A percentile compares a stretch with the other conserved stretches of the same genome.
Conservation (phyloP, 2,797 vertebrate genomes). For the Erpetoichthys calabaricus region DNA sequence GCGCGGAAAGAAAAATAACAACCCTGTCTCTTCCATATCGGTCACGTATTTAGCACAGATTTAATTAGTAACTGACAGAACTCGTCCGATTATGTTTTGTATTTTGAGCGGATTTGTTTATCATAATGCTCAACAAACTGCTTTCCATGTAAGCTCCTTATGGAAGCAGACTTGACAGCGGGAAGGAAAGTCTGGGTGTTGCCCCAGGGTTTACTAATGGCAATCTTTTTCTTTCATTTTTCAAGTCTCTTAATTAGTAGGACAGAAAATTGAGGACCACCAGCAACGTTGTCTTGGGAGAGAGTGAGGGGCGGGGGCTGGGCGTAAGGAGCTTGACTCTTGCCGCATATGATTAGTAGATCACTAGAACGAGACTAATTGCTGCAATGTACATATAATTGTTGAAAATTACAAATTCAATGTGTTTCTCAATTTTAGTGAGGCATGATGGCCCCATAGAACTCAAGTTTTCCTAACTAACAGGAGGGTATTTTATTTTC, state of each 20-base stretch:
- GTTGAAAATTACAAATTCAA: not conserved
- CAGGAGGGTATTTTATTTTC: too few relatives aligned
- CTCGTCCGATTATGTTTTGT: constrained; percentile 39
- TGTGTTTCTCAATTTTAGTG: too few relatives aligned
- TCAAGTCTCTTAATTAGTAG: constrained; percentile 72
- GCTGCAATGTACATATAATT: not conserved
- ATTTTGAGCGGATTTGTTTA: constrained; percentile 57
- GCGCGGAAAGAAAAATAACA: too few relatives aligned
- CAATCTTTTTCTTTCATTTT: constrained; percentile 21
- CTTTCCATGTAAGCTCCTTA: constrained; percentile 71
- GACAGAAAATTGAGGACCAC: constrained; percentile 49
- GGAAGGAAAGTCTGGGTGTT: constrained; percentile 30
- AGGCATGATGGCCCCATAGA: too few relatives aligned
- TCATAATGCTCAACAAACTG: constrained; percentile 58
- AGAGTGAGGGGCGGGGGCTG: not conserved
- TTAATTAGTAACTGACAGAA: constrained; percentile 48
- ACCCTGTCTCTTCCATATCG: too few relatives aligned
- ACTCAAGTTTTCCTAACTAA: too few relatives aligned
- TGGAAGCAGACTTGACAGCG: constrained; percentile 47
- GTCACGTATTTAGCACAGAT: constrained; percentile 21
- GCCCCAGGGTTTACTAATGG: constrained; percentile 54
- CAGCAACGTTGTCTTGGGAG: constrained; percentile 44
- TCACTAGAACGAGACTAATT: too few relatives aligned
- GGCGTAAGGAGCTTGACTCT: too few relatives aligned
- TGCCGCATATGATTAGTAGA: too few relatives aligned